Percentiles rank a stretch among this genome's conserved stretches.
These are phyloP conservation scores for Chymomyza fuscimana DNA, from an alignment of 2,888 invertebrate genomes.

Conservation along the genomic window DNA sequence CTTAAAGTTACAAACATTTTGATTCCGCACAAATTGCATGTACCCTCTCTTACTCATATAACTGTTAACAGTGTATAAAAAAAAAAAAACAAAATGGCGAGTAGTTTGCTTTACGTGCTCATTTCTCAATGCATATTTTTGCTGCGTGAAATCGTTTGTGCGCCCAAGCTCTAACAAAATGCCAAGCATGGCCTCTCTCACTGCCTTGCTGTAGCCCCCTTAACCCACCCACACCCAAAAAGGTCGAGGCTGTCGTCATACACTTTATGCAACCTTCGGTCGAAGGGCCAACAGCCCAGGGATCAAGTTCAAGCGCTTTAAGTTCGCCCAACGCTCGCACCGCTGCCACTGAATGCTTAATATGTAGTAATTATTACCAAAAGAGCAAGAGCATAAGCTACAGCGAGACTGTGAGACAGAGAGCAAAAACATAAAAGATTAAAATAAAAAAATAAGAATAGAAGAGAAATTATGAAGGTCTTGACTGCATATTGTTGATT, in stretches of 20 bases:
- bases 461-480: not conserved
- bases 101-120: constrained; percentile 48
- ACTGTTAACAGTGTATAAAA: not conserved
- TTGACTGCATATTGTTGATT: not conserved
- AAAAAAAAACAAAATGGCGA: constrained; percentile 13
- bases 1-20: too few relatives aligned
- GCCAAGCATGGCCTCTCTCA: too few relatives aligned
- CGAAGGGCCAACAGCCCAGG: not conserved
- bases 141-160: not conserved
- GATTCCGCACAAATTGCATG: not conserved
- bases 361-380: constrained; percentile 40
- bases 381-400: constrained; percentile 6
- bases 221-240: constrained; percentile 4
- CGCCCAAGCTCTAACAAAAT: not conserved
- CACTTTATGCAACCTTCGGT: constrained; percentile 49
- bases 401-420: constrained; percentile 10
- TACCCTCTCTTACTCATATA: not conserved
- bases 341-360: constrained; percentile 6
- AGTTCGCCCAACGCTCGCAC: constrained; percentile 13
- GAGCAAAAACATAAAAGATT: constrained; percentile 23
- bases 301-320: constrained; percentile 65
- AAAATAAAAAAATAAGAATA: constrained; percentile 14
- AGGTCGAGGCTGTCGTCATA: constrained; percentile 45
- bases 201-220: not conserved
- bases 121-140: constrained; percentile 17